A percentile compares a stretch with the other conserved stretches of the same genome.
Evolutionary conservation across 2,797 vertebrate species (phyloP).

Genomic region (Alcedo atthis): DNA sequence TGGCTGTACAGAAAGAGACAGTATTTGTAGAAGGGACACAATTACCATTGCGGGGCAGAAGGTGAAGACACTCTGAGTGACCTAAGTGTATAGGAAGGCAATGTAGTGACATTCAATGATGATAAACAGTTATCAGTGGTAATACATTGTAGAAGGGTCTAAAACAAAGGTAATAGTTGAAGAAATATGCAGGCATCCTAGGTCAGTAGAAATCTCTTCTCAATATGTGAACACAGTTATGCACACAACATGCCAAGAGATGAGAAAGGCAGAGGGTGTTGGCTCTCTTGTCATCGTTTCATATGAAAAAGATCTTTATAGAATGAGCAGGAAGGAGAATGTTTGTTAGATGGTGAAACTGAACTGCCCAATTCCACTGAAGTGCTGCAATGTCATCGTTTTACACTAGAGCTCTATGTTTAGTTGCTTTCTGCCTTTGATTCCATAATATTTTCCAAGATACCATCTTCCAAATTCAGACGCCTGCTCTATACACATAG

Average conservation of each 20-base stretch:
- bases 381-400: not conserved
- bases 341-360: not conserved
- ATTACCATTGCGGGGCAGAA: not conserved
- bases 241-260: accelerated
- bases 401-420: not conserved
- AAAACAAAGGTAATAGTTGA: not conserved
- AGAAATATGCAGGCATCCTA: not conserved
- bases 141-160: not conserved
- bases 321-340: not conserved
- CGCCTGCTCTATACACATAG: not conserved
- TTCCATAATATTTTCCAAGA: not conserved
- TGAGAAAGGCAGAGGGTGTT: not conserved
- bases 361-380: not conserved
- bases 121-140: not conserved
- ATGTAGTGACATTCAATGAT: not conserved
- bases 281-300: not conserved
- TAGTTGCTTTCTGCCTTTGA: not conserved
- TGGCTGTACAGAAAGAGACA: not conserved
- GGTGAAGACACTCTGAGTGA: not conserved
- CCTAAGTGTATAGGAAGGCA: not conserved
- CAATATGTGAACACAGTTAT: not conserved
- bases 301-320: not conserved
- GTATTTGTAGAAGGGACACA: not conserved
- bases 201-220: not conserved
- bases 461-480: not conserved